Evolutionary conservation across 2,113 vertebrate species (phyloP), one percentile per base, ranked within the genome.

Genomic region (Scomber colias): DNA sequence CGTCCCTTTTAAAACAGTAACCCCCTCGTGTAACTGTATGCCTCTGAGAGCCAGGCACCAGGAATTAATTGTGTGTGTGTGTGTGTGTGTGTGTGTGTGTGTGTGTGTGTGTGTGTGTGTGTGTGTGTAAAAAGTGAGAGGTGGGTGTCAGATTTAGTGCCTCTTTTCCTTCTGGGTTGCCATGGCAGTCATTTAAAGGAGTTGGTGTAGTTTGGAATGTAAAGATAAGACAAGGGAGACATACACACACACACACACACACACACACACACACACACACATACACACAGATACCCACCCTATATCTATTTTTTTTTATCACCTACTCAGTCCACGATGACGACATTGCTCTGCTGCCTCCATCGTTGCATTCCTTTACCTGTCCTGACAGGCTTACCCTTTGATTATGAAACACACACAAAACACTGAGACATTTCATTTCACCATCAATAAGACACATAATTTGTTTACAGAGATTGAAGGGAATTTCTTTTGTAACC

Each of bases 191-290:
- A 13, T 77, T 77, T 59, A 81, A 79, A 88, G 82, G 79, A 89
- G 88, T 87, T 72, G 67, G 72, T 78, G 89, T 83, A 31, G 85
- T 80, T 82, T 83, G 90, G 91, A 93, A 93, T 93, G 84, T 82
- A 90, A 85, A 91, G 90, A 90, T 90, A 93, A 90, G 74, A 65
- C 85, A 84, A 86, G 56, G 49, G 75, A 60, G 79, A 66, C 46
- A 56, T 9, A 66, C 56, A 67, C 35, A 67, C 74, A 77, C 73
- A 50, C 49, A 62, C 13, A 15, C 59, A n/a, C 55, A 56, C 27
- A 57, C 35, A 79, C 46, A 68, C 46, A 40, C 6, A 9, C 35
- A 63, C 48, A 61, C 71, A 48, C 64, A 57, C 66, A 60, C 67
- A 66, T 40, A 35, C 48, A 12, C 55, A 35, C 17, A 21, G 40